Base-by-base conservation (phyloP, 2,113 vertebrate genomes). In the Bombycilla garrulus region DNA sequence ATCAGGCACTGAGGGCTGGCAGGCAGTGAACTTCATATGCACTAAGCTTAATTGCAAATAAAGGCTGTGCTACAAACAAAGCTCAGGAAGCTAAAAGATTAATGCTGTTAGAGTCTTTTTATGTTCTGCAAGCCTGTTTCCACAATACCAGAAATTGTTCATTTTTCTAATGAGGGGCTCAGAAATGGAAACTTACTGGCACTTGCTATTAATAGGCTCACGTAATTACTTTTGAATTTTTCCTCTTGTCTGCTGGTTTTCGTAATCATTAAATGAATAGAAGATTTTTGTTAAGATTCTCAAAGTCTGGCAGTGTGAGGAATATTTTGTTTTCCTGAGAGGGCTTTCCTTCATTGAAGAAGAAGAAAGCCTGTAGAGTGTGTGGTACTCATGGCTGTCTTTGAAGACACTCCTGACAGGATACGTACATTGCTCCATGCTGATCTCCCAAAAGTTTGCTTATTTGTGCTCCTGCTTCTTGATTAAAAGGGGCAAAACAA, bases 41-140 rank as follows among this genome's bases (percentile, higher is more conserved):
- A 94, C 92, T 88, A 67, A 94, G 82, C 85, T 95, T 93, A 91
- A 96, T 93, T 97, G 90, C 93, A 94, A 77, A 78, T 91, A 96
- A 81, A 95, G 79, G 42, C 81, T 66, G 86, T 53, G 90, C 57
- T 70, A 86, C 71, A 88, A 73, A 62, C 79, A 83, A 47, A 84
- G 56, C 80, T 78, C 51, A 38, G 69, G 80, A 91, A 94, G 26
- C 77, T 74, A 36, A 93, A 91, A 93, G 71, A 92, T 82, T 77
- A 92, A 91, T 94, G 61, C 50, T 69, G 48, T 56, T 56, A 35
- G 48, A 60, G 17, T 26, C 18, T 84, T 83, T 80, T 93, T 70
- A 36, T 86, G 54, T 58, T 70, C 71, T 79, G 73, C 79, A 67
- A 77, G 62, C 78, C 66, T 62, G 29, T 80, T 93, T 80, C 51